Evolutionary conservation across 2,888 invertebrate genomes (phyloP), one percentile per base, ranked within the genome.

Genomic region (Ditula angustiorana): DNA sequence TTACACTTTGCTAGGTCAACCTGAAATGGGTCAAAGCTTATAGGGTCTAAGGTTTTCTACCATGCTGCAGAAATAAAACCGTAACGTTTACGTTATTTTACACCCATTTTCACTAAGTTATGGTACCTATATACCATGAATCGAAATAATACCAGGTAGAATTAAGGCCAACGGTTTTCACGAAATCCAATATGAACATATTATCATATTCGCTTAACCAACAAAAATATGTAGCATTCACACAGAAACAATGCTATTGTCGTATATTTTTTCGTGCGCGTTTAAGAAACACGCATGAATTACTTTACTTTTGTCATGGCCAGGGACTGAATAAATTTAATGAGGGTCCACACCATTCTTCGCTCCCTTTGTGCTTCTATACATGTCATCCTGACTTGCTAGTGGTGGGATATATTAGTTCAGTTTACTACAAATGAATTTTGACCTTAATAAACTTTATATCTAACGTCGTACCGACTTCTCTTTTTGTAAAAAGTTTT

Each of bases 221-320:
- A 59, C 13, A 55, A 49, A 35, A 46, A 16, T 23, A 44, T 56
- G 11, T 41, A 30, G 28, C 16, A 16, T 49, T 30, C 26, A 28
- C 49, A 16, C 23, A 49, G 30, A 63, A 58, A 63, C 63, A 63
- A 52, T 33, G 26, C 33, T 33, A 52, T 58, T 58, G 75, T 81
- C 80, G 82, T 82, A 81, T 79, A 81, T 81, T 76, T 77, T 74
- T 78, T 79, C 74, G 79, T 83, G 80, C 73, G 79, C 80, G 85
- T 87, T 87, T 87, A 86, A 88, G 88, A 86, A 87, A 83, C 87
- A 86, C 82, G 86, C 87, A 88, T 88, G 89, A 87, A 87, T 88
- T 86, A 88, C 85, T 86, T 85, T 79, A 75, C 79, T 79, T 84
- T 82, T 77, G 79, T 75, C 80, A 69, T 69, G 69, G 75, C 77